These are phyloP conservation scores for Plusia festucae DNA, from an alignment of 2,888 invertebrate species.

Conservation along the genomic window DNA sequence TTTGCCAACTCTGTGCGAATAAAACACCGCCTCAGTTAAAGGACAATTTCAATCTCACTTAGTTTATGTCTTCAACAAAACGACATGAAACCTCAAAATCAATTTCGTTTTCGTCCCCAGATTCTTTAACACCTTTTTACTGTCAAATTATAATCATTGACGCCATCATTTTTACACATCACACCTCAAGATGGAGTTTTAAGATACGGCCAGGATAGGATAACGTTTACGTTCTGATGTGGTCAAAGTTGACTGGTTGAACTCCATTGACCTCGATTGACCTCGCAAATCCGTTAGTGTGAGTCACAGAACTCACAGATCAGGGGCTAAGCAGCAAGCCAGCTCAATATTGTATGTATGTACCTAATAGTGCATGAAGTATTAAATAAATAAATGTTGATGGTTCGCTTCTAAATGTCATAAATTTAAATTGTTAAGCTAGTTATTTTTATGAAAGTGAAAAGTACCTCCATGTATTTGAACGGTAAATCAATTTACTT, in stretches of 20 bases:
- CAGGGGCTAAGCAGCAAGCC: conserved; percentile 38
- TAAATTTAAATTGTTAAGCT: too few relatives aligned
- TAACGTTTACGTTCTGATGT: conserved; percentile 61
- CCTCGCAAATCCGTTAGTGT: conserved; percentile 71
- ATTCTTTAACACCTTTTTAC: conserved; percentile 10
- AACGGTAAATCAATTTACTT: too few relatives aligned
- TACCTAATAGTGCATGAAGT: too few relatives aligned
- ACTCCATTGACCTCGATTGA: conserved; percentile 77
- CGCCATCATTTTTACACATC: conserved; percentile 41
- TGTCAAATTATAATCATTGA: conserved; percentile 46
- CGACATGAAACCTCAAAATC: background rate
- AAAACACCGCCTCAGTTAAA: background rate
- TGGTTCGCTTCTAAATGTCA: too few relatives aligned
- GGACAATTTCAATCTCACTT: background rate
- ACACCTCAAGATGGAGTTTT: conserved; percentile 42
- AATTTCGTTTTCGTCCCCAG: conserved; percentile 6
- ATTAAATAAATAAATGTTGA: too few relatives aligned
- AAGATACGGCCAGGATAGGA: conserved; percentile 49
- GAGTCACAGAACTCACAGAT: conserved; percentile 48
- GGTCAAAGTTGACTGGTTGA: conserved; percentile 81
- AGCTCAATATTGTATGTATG: conserved; percentile 31
- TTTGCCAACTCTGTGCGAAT: too few relatives aligned
- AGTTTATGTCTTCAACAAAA: background rate
- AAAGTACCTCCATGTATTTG: too few relatives aligned
- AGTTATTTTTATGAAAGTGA: too few relatives aligned